Evolutionary conservation across 2,797 vertebrate species (phyloP), one percentile per base, ranked within the genome.

Genomic region (Oreochromis mossambicus): DNA sequence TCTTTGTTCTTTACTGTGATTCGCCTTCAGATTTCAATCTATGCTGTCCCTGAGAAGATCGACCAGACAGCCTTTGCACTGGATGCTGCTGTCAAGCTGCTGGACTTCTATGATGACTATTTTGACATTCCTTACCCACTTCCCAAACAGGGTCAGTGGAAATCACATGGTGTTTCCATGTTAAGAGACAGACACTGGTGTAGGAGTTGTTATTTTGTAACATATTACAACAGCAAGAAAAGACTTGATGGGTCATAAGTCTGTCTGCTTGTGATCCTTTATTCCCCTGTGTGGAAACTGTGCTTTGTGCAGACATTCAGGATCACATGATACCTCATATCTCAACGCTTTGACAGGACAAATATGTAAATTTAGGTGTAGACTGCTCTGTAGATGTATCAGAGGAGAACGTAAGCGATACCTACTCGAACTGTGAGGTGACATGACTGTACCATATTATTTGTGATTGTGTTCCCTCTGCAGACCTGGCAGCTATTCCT

Each of bases 21-120:
- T 77, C 5, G 26, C 86, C 70, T 2, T 84, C 89, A 99, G 98
- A 96, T 99, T 84, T 97, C 98, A 1, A 86, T 98, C 21, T 98
- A 98, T 26, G 80, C 97, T 6, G 96, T 96, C 4, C 96, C 98
- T 36, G 97, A 98, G 81, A 98, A 98, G 94, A 97, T 98, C 13
- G 76, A 96, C 56, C 98, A 99, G 92, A 97, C 97, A 0, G 88
- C 94, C 29, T 98, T 96, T 63, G 97, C 98, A 0, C 87, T 99
- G 94, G 95, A 98, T 13, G 96, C 96, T 19, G 98, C 98, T 1
- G 97, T 97, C 51, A 98, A 95, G 88, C 96, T 98, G 80, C 83
- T 98, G 76, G 98, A 99, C 84, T 98, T 98, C 93, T 98, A 97
- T 41, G 97, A 99, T n/a, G 96, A 97, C 87, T 98, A 97, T 90